A percentile compares a stretch with the other conserved stretches of the same genome.
phyloP scores from a whole-genome alignment of 2,888 invertebrate species.

The Zaprionus bogoriensis region DNA sequence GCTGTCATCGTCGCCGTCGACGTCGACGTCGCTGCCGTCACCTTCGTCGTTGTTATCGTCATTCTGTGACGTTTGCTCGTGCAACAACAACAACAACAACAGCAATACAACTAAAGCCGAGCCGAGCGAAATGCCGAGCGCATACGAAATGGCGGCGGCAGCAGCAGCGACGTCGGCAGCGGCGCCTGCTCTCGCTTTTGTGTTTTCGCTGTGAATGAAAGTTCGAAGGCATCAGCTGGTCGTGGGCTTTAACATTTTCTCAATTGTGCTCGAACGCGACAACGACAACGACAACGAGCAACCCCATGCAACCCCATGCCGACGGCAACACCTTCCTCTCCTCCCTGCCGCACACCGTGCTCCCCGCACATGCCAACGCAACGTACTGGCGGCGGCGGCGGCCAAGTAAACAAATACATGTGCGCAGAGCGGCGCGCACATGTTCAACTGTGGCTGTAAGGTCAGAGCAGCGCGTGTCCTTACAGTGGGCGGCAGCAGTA shows the following conservation, averaged over 20 bases:
- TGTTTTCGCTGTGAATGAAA: conserved; percentile 72
- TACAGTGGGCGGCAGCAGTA: conserved; percentile 50
- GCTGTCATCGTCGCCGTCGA: conserved; percentile 20
- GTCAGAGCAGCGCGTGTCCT: conserved; percentile 62
- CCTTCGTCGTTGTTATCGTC: conserved; percentile 41
- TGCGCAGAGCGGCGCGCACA: conserved; percentile 65
- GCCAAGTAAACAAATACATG: conserved; percentile 76
- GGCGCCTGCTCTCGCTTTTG: conserved; percentile 49
- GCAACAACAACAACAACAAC: conserved; percentile 36
- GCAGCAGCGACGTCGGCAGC: no score
- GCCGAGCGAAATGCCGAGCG: conserved; percentile 17
- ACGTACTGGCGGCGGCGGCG: conserved; percentile 45
- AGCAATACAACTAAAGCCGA: conserved; percentile 12
- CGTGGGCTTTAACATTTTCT: conserved; percentile 67
- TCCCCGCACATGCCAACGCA: conserved; percentile 10
- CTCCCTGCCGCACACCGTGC: background rate
- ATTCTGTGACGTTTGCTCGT: conserved; percentile 51
- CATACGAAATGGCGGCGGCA: conserved; percentile 39
- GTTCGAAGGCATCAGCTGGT: conserved; percentile 72
- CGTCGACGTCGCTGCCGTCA: conserved; percentile 23
- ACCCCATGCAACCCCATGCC: background rate
- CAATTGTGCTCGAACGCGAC: conserved; percentile 53
- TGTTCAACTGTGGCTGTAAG: conserved; percentile 62
- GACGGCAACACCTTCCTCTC: background rate
- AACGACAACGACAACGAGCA: conserved; percentile 9